Evolutionary conservation across 2,888 invertebrate genomes (phyloP).

Genomic region (Drosophila putrida): DNA sequence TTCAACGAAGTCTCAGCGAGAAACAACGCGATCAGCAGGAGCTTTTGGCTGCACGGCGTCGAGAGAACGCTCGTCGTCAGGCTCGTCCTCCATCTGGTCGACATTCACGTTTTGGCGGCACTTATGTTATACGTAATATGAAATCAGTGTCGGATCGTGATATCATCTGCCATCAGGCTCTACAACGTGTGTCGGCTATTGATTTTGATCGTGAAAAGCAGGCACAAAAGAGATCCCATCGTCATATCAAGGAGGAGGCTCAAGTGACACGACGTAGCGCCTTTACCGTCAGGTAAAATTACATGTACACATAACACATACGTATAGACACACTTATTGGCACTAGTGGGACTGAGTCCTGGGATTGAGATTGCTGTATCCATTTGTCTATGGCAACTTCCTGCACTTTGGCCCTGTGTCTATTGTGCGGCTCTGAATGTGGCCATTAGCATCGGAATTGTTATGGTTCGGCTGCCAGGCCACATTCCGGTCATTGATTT

Average conservation of each 20-base stretch:
- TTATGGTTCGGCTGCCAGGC: conserved; percentile 65
- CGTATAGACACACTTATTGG: background rate
- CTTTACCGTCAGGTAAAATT: conserved; percentile 90
- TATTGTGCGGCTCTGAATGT: conserved; percentile 54
- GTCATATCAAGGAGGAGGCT: conserved; percentile 88
- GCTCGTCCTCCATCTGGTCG: conserved; percentile 85
- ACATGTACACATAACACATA: conserved; percentile 2
- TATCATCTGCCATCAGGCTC: conserved; percentile 94
- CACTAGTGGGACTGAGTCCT: background rate
- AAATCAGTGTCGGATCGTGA: conserved; percentile 96
- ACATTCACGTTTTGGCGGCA: conserved; percentile 97
- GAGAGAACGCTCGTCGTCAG: conserved; percentile 87
- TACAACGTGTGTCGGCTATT: conserved; percentile 91
- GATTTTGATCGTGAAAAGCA: conserved; percentile 92
- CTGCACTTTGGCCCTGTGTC: conserved; percentile 64
- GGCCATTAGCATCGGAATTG: conserved; percentile 75
- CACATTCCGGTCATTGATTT: conserved; percentile 77
- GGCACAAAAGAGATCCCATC: conserved; percentile 91
- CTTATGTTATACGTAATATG: conserved; percentile 96
- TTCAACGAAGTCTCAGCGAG: conserved; percentile 92
- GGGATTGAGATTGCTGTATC: conserved; percentile 15
- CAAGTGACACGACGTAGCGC: conserved; percentile 92
- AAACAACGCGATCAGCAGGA: conserved; percentile 94
- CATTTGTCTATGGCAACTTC: conserved; percentile 70
- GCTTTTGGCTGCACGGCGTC: conserved; percentile 90